Evolutionary conservation across 2,888 invertebrate species (phyloP).

Genomic region (Cloeon dipterum): DNA sequence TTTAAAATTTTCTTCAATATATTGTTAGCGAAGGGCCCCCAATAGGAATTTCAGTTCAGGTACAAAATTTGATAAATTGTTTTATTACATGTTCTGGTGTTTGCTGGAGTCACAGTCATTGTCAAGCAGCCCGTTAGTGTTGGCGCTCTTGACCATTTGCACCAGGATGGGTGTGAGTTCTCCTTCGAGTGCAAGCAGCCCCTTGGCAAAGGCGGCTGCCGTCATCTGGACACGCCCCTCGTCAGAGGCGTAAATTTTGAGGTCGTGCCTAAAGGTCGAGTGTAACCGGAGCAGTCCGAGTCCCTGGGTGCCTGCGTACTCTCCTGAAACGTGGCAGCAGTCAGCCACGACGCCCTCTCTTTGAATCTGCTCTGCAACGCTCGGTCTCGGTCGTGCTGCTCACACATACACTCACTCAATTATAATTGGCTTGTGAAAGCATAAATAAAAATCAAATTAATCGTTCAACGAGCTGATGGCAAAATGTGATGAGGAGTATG

Average conservation of each 20-base stretch:
- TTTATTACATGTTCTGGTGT: slow-evolving; percentile 72
- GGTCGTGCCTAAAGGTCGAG: slow-evolving; percentile 94
- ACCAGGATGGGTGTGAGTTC: slow-evolving; percentile 96
- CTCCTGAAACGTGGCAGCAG: slow-evolving; percentile 20
- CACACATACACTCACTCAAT: neutral
- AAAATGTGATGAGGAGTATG: no score
- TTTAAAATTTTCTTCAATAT: neutral
- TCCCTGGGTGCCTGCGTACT: slow-evolving; percentile 83
- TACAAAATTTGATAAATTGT: neutral
- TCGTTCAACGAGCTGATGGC: no score
- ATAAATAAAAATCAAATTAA: no score
- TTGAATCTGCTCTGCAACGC: neutral
- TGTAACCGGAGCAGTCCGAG: slow-evolving; percentile 84
- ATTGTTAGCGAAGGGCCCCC: neutral
- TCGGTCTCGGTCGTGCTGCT: slow-evolving; percentile 1
- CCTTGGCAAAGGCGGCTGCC: slow-evolving; percentile 98
- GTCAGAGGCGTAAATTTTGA: slow-evolving; percentile 98
- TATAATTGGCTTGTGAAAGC: no score
- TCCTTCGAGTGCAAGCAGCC: slow-evolving; percentile 87
- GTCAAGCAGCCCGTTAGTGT: slow-evolving; percentile 92
- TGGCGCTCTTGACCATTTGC: slow-evolving; percentile 99
- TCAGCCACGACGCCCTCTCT: neutral
- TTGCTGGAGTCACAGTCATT: slow-evolving; percentile 96
- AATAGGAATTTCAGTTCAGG: neutral
- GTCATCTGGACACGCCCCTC: slow-evolving; percentile 99